Evolutionary conservation across 2,888 invertebrate genomes (phyloP).

Genomic region (Himalopsyche japonica): DNA sequence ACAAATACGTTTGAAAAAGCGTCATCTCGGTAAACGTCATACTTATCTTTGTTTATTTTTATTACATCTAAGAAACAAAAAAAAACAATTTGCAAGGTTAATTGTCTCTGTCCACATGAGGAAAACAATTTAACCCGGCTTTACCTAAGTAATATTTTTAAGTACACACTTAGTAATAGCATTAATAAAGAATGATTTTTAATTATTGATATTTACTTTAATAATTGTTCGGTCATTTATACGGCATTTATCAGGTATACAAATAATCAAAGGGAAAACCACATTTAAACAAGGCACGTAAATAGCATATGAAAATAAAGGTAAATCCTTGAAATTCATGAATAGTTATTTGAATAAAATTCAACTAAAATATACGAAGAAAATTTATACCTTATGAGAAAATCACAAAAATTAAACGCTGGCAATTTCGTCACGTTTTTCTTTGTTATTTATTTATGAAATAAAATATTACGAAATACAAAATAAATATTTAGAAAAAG

Average conservation of each 20-base stretch:
- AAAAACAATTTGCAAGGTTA: too few relatives aligned
- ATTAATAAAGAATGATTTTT: too few relatives aligned
- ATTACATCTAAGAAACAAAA: too few relatives aligned
- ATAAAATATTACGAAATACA: not conserved
- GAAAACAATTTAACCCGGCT: too few relatives aligned
- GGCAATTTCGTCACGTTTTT: not conserved
- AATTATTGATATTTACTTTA: too few relatives aligned
- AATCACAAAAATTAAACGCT: not conserved
- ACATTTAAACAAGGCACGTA: not conserved
- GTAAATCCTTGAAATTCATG: not conserved
- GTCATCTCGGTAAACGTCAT: too few relatives aligned
- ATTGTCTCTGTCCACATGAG: too few relatives aligned
- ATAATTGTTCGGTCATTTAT: too few relatives aligned
- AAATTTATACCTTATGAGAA: not conserved
- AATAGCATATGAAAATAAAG: not conserved
- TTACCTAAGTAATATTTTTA: too few relatives aligned
- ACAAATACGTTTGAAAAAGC: too few relatives aligned
- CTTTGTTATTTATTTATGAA: not conserved
- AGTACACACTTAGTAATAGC: too few relatives aligned
- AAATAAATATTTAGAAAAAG: slow-evolving; percentile 2
- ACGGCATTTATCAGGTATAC: not conserved
- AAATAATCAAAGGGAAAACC: not conserved
- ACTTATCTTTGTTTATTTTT: too few relatives aligned
- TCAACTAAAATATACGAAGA: not conserved
- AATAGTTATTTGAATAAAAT: not conserved